Percentiles rank a stretch among this genome's conserved stretches.
Evolutionary conservation across 2,113 vertebrate genomes (phyloP).

Genomic region (Murina feae): DNA sequence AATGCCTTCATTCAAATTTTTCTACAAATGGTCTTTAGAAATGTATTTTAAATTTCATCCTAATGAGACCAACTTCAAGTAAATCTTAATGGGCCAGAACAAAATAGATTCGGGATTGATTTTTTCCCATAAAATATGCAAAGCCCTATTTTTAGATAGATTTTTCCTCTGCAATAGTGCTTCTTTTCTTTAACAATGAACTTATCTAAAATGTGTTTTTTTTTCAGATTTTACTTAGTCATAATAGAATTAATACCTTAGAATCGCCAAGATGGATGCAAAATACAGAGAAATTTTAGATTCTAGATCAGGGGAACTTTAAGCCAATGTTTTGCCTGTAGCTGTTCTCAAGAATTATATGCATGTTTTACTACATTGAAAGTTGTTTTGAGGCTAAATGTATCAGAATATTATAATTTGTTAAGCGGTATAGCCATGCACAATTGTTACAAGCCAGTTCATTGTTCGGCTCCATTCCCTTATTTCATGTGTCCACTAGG

Average conservation of each 20-base stretch:
- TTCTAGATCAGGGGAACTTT: neutral
- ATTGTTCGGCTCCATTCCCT: neutral
- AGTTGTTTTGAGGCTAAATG: neutral
- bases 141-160: slow-evolving; percentile 50
- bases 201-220: slow-evolving; percentile 44
- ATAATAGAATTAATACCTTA: slow-evolving; percentile 16
- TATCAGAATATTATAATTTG: neutral
- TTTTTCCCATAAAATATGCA: slow-evolving; percentile 61
- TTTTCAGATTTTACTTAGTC: slow-evolving; percentile 30
- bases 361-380: neutral
- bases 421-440: neutral
- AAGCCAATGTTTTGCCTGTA: neutral
- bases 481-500: neutral
- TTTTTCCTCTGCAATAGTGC: neutral
- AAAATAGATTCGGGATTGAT: slow-evolving; percentile 66
- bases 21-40: slow-evolving; percentile 57
- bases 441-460: neutral
- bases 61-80: slow-evolving; percentile 46
- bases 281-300: neutral
- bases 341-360: neutral
- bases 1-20: slow-evolving; percentile 60
- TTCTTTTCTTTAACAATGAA: slow-evolving; percentile 43
- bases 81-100: slow-evolving; percentile 56
- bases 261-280: neutral
- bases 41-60: slow-evolving; percentile 58